A percentile compares a stretch with the other conserved stretches of the same genome.
Conservation (phyloP, 2,888 invertebrate species). For the Altica lythri region DNA sequence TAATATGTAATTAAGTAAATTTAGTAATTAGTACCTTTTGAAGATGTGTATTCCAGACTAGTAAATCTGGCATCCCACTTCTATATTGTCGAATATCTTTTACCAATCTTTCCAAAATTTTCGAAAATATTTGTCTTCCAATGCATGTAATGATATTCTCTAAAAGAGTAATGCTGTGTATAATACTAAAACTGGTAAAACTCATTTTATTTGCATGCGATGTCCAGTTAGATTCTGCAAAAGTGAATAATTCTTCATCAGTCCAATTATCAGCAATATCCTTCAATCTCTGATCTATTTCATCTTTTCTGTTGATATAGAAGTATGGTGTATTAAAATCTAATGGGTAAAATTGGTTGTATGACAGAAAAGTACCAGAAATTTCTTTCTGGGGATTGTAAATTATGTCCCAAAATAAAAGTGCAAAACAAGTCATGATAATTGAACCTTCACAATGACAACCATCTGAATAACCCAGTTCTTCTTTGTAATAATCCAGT, state of each 20-base stretch:
- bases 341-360: slow-evolving; percentile 63
- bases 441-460: slow-evolving; percentile 51
- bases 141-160: slow-evolving; percentile 61
- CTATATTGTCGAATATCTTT: slow-evolving; percentile 64
- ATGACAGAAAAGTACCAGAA: slow-evolving; percentile 65
- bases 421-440: slow-evolving; percentile 44
- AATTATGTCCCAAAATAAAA: slow-evolving; percentile 80
- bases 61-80: slow-evolving; percentile 83
- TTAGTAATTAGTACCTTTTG: slow-evolving; percentile 55
- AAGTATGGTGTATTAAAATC: slow-evolving; percentile 73
- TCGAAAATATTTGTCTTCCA: slow-evolving; percentile 59
- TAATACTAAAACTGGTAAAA: slow-evolving; percentile 36
- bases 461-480: slow-evolving; percentile 58
- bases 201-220: slow-evolving; percentile 48
- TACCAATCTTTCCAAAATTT: slow-evolving; percentile 66
- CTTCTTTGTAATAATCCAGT: slow-evolving; percentile 57
- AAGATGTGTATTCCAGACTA: slow-evolving; percentile 70
- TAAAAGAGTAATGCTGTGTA: too few species aligned
- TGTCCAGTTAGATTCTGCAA: slow-evolving; percentile 56
- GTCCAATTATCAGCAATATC: slow-evolving; percentile 53
- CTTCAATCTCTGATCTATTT: slow-evolving; percentile 63
- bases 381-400: slow-evolving; percentile 59
- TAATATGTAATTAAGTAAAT: too few species aligned
- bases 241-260: slow-evolving; percentile 53
- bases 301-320: slow-evolving; percentile 65